Evolutionary conservation across 2,113 vertebrate species (phyloP).

Genomic region (Pteropus alecto): DNA sequence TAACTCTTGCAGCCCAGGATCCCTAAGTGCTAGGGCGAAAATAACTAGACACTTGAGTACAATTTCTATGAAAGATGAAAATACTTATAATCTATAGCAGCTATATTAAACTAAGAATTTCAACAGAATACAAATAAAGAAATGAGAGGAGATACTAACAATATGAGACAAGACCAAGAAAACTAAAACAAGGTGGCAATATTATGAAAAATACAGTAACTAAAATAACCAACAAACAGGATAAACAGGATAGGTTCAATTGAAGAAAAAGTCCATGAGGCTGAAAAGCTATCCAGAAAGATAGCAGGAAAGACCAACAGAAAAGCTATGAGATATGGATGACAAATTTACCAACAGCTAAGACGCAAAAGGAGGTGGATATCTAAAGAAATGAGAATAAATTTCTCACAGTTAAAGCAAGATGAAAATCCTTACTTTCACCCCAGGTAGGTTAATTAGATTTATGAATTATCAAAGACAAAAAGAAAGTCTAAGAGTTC

Average conservation of each 20-base stretch:
- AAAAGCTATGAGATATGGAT: not conserved
- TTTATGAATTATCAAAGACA: not conserved
- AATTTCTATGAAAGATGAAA: not conserved
- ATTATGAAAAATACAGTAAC: not conserved
- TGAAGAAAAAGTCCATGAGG: not conserved
- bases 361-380: not conserved
- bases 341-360: not conserved
- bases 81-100: not conserved
- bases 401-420: constrained; percentile 7
- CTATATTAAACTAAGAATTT: not conserved
- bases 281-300: constrained; percentile 18
- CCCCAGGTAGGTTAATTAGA: not conserved
- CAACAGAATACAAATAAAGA: constrained; percentile 1
- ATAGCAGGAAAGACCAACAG: not conserved
- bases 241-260: not conserved
- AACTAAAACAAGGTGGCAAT: not conserved
- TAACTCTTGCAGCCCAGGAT: not conserved
- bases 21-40: not conserved
- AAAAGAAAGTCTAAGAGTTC: not conserved
- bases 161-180: constrained; percentile 39
- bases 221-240: not conserved
- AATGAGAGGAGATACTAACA: not conserved
- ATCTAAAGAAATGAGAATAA: not conserved
- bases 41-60: not conserved
- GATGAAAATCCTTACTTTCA: not conserved